Evolutionary conservation across 2,113 vertebrate genomes (phyloP).

Genomic region (Grallaria varia): DNA sequence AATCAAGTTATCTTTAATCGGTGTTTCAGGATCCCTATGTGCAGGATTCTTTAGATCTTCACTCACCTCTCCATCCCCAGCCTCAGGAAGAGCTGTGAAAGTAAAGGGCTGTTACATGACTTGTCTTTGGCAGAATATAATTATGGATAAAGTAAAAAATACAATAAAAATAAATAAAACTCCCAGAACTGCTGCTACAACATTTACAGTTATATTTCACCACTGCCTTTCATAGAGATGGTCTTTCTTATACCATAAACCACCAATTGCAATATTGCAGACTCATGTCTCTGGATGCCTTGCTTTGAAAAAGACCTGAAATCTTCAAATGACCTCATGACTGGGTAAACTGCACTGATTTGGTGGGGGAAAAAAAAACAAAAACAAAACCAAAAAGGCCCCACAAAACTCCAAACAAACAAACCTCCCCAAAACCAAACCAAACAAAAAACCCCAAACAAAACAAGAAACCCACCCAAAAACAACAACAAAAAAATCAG

Average conservation of each 20-base stretch:
- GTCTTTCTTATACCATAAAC: not conserved
- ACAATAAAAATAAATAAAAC: not conserved
- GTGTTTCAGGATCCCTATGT: slow-evolving; percentile 48
- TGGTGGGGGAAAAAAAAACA: not conserved
- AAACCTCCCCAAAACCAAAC: no score
- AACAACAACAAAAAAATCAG: not conserved
- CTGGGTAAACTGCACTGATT: not conserved
- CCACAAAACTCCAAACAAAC: no score
- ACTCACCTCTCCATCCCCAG: slow-evolving; percentile 60
- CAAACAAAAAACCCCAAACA: no score
- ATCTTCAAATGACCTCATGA: not conserved
- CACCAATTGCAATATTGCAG: not conserved
- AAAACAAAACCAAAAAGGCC: not conserved
- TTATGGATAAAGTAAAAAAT: not conserved
- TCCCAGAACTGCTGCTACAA: not conserved
- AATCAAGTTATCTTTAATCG: slow-evolving; percentile 54
- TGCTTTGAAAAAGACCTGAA: not conserved
- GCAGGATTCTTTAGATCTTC: slow-evolving; percentile 26
- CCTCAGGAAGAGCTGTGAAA: slow-evolving; percentile 77
- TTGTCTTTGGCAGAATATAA: not conserved
- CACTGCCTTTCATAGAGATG: not conserved
- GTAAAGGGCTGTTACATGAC: not conserved
- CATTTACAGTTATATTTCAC: not conserved
- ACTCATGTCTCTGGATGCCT: not conserved
- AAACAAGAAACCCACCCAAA: no score